A percentile compares a stretch with the other conserved stretches of the same genome.
Evolutionary conservation across 2,888 invertebrate genomes (phyloP).

Genomic region (Mystacides longicornis): DNA sequence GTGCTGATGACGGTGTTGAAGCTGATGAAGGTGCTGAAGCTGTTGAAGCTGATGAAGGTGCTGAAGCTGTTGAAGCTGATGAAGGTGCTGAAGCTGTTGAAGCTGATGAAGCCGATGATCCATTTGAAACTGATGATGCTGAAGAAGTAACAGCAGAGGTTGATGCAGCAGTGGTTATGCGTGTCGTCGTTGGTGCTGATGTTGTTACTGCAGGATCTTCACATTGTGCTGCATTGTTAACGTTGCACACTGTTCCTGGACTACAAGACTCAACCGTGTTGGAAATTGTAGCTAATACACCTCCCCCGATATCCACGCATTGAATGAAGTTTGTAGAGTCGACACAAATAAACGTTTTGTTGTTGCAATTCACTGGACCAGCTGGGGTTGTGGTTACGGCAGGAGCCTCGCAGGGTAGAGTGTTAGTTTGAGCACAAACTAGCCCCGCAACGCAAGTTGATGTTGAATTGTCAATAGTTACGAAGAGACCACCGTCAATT

Average conservation of each 20-base stretch:
- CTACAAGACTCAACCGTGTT: background rate
- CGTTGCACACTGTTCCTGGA: background rate
- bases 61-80: conserved; percentile 16
- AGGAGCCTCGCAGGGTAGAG: conserved; percentile 36
- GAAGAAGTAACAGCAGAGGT: background rate
- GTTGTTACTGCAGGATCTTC: background rate
- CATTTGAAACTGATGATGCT: background rate
- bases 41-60: conserved; percentile 11
- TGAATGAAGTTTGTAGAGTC: background rate
- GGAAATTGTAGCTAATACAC: background rate
- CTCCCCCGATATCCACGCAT: conserved; percentile 27
- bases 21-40: background rate
- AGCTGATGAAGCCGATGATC: background rate
- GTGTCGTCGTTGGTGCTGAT: background rate
- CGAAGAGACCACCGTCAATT: conserved; percentile 38
- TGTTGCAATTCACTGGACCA: background rate
- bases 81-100: background rate
- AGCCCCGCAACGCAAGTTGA: conserved; percentile 40
- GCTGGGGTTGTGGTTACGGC: background rate
- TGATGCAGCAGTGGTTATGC: background rate
- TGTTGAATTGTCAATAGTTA: conserved; percentile 38
- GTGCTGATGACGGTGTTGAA: background rate
- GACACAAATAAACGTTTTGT: background rate
- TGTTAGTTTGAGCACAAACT: conserved; percentile 34
- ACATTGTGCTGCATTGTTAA: background rate